Evolutionary conservation across 2,888 invertebrate species (phyloP), one percentile per base, ranked within the genome.

Genomic region (Artemia sinica): DNA sequence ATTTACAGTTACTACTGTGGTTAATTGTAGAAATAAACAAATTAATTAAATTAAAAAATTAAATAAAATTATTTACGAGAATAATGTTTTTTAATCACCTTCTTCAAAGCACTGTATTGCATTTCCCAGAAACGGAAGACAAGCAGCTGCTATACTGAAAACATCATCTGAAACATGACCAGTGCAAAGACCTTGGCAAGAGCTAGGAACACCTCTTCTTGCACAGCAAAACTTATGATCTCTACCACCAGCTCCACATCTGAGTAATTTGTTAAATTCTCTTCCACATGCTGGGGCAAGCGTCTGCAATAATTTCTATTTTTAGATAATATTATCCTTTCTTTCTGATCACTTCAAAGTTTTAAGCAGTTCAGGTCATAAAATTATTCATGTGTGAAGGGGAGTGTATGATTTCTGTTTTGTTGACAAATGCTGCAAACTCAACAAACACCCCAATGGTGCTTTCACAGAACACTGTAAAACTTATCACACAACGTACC

Each of bases 51-150:
- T 68, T 1, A 48, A 49, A 4, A 12, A 67, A 67, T 14, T n/a
- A 50, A 68, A 5, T 51, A 49, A 10, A 65, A n/a, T 11, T 14
- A 41, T 0, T 41, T 41, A 41, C 41, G 6, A 41, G 41, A 41
- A 41, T 41, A 41, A 41, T 41, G 41, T 41, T 41, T 41, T 41
- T 41, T 41, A 71, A 75, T 74, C 75, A 86, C 88, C 90, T 83
- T 90, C 89, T 77, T 89, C 89, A 75, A 88, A 87, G 78, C 90
- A 90, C 77, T 88, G 87, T 68, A 87, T 85, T 74, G 89, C 88
- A 78, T 89, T 89, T 51, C 89, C 89, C 73, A 89, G 86, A 77
- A 85, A 89, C 0, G 88, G 86, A 69, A 88, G 82, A 77, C 89
- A 90, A 67, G 84, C 83, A 71, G 86, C 84, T 71, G 85, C 83